Evolutionary conservation across 2,797 vertebrate species (phyloP).

Genomic region (Agapornis canus): DNA sequence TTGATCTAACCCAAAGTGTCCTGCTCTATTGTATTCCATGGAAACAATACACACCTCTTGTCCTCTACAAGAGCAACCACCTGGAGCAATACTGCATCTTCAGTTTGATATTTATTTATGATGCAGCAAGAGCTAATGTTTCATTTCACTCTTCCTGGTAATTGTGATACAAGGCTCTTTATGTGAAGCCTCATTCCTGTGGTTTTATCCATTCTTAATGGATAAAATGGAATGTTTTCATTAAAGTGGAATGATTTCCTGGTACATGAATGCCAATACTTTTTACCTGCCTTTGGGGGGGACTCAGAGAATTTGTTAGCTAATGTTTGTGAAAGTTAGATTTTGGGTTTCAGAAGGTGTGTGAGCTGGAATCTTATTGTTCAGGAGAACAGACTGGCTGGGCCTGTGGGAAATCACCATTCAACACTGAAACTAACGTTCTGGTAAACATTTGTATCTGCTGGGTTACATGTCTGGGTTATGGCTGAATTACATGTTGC

Average conservation of each 20-base stretch:
- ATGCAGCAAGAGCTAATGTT: conserved; percentile 23
- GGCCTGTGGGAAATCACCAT: background rate
- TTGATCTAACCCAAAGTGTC: background rate
- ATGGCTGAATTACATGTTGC: background rate
- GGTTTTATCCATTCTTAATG: conserved; percentile 55
- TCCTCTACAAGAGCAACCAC: background rate
- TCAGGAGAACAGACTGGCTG: background rate
- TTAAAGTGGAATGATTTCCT: conserved; percentile 46
- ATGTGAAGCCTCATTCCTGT: conserved; percentile 49
- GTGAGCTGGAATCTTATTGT: background rate
- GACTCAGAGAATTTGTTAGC: background rate
- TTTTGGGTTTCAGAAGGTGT: background rate
- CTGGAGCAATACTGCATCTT: background rate
- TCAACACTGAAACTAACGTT: background rate
- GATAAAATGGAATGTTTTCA: no score
- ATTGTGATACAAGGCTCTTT: conserved; percentile 28
- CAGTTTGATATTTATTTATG: conserved; percentile 1
- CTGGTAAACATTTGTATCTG: background rate
- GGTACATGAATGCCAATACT: background rate
- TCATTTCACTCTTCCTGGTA: conserved; percentile 50
- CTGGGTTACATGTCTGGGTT: background rate
- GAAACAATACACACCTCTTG: background rate
- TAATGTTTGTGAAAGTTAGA: background rate
- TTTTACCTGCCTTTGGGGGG: background rate
- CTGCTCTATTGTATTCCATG: background rate